A percentile compares a stretch with the other conserved stretches of the same genome.
These are phyloP conservation scores for Conger conger DNA, from an alignment of 2,113 vertebrate species.

Conservation along the genomic window DNA sequence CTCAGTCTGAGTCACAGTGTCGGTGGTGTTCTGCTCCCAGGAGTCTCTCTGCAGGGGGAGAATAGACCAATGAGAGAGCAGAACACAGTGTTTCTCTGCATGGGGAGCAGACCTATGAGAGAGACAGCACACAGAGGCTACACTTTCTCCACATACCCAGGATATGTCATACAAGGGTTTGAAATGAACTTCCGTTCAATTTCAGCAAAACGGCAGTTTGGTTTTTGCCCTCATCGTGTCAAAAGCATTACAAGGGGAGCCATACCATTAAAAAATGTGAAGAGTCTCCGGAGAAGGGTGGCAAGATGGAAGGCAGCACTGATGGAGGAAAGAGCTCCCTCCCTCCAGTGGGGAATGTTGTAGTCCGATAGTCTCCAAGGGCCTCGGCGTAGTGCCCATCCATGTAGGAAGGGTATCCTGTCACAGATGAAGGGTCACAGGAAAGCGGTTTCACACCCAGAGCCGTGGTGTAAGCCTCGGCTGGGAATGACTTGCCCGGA, in stretches of 20 bases:
- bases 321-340: conserved; percentile 63
- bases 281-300: conserved; percentile 69
- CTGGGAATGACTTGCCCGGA: conserved; percentile 71
- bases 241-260: neutral
- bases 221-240: too few species aligned
- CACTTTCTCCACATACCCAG: neutral
- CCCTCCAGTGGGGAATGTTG: conserved; percentile 53
- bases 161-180: neutral
- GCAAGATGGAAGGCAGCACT: conserved; percentile 67
- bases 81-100: neutral
- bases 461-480: conserved; percentile 69
- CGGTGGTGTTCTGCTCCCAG: conserved; percentile 72
- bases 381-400: conserved; percentile 82
- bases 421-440: conserved; percentile 70
- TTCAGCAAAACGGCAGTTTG: neutral
- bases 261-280: conserved; percentile 72
- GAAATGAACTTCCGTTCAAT: too few species aligned
- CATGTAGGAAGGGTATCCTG: conserved; percentile 73
- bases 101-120: neutral
- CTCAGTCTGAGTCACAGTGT: conserved; percentile 66
- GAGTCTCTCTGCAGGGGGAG: conserved; percentile 70
- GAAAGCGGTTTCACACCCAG: conserved; percentile 74
- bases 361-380: conserved; percentile 73
- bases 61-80: conserved; percentile 31
- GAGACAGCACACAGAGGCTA: neutral